A percentile compares a stretch with the other conserved stretches of the same genome.
Conservation (phyloP, 2,888 invertebrate species). For the Catocala sponsa region DNA sequence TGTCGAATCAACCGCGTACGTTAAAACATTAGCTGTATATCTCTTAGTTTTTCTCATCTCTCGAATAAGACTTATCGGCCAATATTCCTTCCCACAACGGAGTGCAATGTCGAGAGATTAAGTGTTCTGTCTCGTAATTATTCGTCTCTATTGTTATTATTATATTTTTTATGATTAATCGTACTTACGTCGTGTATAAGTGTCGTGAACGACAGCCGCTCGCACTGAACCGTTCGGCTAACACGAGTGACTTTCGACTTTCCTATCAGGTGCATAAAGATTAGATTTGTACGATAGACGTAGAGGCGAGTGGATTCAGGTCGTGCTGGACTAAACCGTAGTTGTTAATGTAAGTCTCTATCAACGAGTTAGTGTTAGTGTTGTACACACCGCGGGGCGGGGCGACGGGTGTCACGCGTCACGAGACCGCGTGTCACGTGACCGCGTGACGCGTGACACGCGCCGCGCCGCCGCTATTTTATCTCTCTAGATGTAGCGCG, state of each 20-base stretch:
- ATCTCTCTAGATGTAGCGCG: conserved; percentile 28
- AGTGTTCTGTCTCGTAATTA: conserved; percentile 47
- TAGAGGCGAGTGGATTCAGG: conserved; percentile 53
- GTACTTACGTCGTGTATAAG: conserved; percentile 44
- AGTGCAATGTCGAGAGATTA: conserved; percentile 57
- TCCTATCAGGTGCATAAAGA: conserved; percentile 63
- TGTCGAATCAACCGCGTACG: conserved; percentile 9
- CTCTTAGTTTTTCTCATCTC: conserved; percentile 43
- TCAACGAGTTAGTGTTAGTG: conserved; percentile 85
- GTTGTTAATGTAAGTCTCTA: conserved; percentile 74
- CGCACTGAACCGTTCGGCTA: conserved; percentile 50
- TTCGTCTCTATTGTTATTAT: conserved; percentile 47
- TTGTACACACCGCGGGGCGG: conserved; percentile 42
- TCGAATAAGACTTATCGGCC: conserved; percentile 54
- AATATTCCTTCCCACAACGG: conserved; percentile 54
- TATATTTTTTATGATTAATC: conserved; percentile 43
- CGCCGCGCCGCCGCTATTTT: conserved; percentile 17
- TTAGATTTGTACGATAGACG: conserved; percentile 57
- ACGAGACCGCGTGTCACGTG: conserved; percentile 17
- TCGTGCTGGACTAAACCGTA: conserved; percentile 61
- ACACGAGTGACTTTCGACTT: conserved; percentile 60
- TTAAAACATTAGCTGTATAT: conserved; percentile 29
- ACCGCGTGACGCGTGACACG: neutral
- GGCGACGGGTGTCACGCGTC: conserved; percentile 32
- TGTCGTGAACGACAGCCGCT: conserved; percentile 39